Evolutionary conservation across 2,888 invertebrate genomes (phyloP).

Genomic region (Rhagonycha lutea): DNA sequence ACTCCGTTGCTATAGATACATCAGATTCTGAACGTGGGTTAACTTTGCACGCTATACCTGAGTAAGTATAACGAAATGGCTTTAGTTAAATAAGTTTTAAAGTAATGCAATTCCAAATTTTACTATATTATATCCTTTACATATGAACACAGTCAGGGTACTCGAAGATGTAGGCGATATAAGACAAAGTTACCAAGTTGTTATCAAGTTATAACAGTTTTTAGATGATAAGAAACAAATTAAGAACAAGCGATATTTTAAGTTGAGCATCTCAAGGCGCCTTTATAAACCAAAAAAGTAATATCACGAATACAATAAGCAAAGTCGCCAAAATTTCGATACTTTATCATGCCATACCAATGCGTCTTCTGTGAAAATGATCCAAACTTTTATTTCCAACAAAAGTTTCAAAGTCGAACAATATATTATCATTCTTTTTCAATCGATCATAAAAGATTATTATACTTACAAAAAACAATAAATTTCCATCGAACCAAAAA

Average conservation of each 20-base stretch:
- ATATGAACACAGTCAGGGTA: not conserved
- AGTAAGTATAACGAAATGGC: not conserved
- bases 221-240: not conserved
- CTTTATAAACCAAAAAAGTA: no score
- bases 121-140: not conserved
- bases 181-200: not conserved
- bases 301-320: not conserved
- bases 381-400: not conserved
- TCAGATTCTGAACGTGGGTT: conserved; percentile 23
- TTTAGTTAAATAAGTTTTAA: not conserved
- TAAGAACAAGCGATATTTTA: not conserved
- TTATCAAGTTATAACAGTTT: not conserved
- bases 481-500: not conserved
- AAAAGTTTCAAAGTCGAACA: not conserved
- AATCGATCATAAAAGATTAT: not conserved
- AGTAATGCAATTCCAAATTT: not conserved
- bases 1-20: conserved; percentile 31
- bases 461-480: not conserved
- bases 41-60: not conserved
- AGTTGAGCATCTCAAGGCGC: not conserved
- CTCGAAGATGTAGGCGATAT: not conserved
- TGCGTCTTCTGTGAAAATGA: not conserved
- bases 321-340: not conserved
- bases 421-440: not conserved
- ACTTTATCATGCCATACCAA: not conserved